Conservation (phyloP, 2,113 vertebrate species). For the Crotalus tigris region DNA sequence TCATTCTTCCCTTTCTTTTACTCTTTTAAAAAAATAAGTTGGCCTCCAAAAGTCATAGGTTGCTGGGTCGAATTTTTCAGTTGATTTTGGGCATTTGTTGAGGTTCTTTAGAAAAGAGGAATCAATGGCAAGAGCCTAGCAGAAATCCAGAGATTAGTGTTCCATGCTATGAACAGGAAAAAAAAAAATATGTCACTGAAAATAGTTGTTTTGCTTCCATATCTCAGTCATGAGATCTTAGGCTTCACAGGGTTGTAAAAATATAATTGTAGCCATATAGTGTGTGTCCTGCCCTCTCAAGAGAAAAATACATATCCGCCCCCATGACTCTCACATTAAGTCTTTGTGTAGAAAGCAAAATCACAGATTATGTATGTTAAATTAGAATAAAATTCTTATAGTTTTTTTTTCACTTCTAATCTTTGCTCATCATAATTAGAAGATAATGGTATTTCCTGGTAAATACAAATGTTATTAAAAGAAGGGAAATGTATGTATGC, state of each 20-base stretch:
- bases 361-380: background rate
- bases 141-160: background rate
- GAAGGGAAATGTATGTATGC: background rate
- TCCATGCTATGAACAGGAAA: background rate
- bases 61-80: background rate
- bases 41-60: background rate
- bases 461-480: slow-evolving; percentile 6
- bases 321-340: background rate
- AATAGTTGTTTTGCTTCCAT: background rate
- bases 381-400: slow-evolving; percentile 3
- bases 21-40: background rate
- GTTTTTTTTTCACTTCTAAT: background rate
- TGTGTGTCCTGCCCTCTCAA: background rate
- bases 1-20: background rate
- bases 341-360: background rate
- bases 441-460: background rate
- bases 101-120: background rate
- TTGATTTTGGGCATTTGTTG: background rate
- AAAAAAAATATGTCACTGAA: background rate
- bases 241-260: background rate
- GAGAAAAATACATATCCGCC: background rate
- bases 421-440: background rate
- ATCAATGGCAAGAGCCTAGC: background rate
- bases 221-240: background rate
- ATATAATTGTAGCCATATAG: background rate